Conservation (phyloP, 2,113 vertebrate genomes). For the Empidonax traillii region DNA sequence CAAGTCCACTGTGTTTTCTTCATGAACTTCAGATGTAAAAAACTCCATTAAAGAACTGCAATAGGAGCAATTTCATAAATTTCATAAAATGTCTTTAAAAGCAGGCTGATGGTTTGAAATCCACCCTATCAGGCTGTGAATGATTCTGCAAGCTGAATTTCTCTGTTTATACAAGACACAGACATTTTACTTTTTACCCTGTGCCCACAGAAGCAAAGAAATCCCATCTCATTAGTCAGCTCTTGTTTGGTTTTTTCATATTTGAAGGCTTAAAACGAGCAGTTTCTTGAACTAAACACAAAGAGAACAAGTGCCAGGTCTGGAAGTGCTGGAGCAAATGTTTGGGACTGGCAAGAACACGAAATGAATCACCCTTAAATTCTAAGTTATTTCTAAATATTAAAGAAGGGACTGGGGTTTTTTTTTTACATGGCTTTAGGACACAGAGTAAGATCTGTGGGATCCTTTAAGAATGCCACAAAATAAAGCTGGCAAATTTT, state of each 20-base stretch:
- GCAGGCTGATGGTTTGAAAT: not conserved
- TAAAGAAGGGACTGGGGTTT: not conserved
- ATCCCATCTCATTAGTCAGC: not conserved
- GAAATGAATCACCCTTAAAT: not conserved
- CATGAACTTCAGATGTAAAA: not conserved
- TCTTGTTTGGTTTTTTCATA: not conserved
- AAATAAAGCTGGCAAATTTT: not conserved
- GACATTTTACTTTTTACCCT: not conserved
- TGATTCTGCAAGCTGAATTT: not conserved
- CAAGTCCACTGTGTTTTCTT: not conserved
- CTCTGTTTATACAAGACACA: not conserved
- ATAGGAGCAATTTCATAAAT: not conserved
- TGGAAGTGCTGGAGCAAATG: not conserved
- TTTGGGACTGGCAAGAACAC: not conserved
- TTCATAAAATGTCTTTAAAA: not conserved
- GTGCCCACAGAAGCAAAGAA: not conserved
- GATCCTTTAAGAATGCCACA: not conserved
- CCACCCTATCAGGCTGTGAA: not conserved
- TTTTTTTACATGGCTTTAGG: not conserved
- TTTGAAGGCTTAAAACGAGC: not conserved
- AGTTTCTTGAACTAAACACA: not conserved
- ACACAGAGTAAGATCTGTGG: not conserved
- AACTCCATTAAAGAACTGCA: not conserved
- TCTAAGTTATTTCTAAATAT: not conserved
- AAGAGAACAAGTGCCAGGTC: not conserved